phyloP scores from a whole-genome alignment of 2,797 vertebrate genomes.

The Liasis olivaceus region DNA sequence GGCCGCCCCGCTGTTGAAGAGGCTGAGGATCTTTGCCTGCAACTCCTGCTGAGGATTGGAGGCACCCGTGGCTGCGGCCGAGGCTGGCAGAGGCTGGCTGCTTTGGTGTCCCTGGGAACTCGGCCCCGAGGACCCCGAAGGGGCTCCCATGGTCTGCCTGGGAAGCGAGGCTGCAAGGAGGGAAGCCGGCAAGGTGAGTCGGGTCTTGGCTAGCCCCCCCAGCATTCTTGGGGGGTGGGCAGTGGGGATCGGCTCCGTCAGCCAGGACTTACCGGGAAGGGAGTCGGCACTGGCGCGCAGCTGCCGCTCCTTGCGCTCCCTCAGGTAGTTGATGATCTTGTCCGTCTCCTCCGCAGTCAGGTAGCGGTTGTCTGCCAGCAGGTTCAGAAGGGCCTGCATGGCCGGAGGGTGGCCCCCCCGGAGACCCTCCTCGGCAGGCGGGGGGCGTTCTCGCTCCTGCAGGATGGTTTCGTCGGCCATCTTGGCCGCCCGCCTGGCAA shows the following conservation, averaged over 20 bases:
- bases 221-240: neutral
- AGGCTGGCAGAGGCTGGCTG: conserved; percentile 70
- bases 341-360: conserved; percentile 91
- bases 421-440: conserved; percentile 67
- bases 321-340: conserved; percentile 88
- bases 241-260: accelerated
- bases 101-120: conserved; percentile 69
- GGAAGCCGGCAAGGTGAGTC: conserved; percentile 25
- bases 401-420: conserved; percentile 85
- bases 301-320: conserved; percentile 87
- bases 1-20: conserved; percentile 88
- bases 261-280: conserved; percentile 77
- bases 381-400: conserved; percentile 86
- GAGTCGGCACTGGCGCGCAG: conserved; percentile 78
- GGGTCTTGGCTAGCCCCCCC: neutral
- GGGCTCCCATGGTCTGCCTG: conserved; percentile 71
- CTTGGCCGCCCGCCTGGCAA: conserved; percentile 93
- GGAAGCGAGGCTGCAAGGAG: conserved; percentile 71
- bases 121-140: conserved; percentile 70
- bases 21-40: conserved; percentile 97
- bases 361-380: conserved; percentile 90
- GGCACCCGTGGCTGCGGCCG: conserved; percentile 59
- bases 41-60: conserved; percentile 87
- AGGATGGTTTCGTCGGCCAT: conserved; percentile 94
- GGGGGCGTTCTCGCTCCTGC: conserved; percentile 84